Percentiles rank a stretch among this genome's conserved stretches.
Evolutionary conservation across 2,888 invertebrate genomes (phyloP).

Genomic region (Sinelater perroti): DNA sequence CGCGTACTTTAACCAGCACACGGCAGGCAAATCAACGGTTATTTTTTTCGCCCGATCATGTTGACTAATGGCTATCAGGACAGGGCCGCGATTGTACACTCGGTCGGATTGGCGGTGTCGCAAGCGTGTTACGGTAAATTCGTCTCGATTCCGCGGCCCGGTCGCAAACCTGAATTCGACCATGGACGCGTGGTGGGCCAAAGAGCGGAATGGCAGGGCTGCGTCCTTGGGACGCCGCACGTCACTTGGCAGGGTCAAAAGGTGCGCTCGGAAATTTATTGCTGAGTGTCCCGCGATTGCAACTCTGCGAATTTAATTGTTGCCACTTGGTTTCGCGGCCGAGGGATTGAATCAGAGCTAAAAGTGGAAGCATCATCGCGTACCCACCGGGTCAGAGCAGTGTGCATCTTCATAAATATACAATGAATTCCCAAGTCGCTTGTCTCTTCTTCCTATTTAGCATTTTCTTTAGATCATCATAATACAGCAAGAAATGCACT

Average conservation of each 20-base stretch:
- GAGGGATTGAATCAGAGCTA: conserved; percentile 10
- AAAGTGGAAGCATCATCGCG: conserved; percentile 3
- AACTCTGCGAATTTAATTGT: conserved; percentile 13
- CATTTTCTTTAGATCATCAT: too few relatives aligned
- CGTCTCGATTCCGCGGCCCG: too few relatives aligned
- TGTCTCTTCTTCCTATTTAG: too few relatives aligned
- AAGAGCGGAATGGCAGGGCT: conserved; percentile 8
- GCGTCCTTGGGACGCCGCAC: conserved; percentile 6
- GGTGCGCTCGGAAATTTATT: neutral
- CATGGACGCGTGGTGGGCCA: neutral
- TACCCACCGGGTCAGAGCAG: too few relatives aligned
- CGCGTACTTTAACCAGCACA: conserved; percentile 1
- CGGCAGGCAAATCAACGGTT: conserved; percentile 12
- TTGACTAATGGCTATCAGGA: conserved; percentile 13
- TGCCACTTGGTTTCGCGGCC: conserved; percentile 1
- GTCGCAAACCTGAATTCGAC: too few relatives aligned
- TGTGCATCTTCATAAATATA: too few relatives aligned
- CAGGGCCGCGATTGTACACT: conserved; percentile 9
- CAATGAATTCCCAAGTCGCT: too few relatives aligned
- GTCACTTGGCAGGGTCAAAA: neutral
- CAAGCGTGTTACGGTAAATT: conserved; percentile 3
- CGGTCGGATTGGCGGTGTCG: neutral
- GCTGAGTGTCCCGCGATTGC: neutral
- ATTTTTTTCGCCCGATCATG: conserved; percentile 15
- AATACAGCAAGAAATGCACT: too few relatives aligned